Conservation (phyloP, 2,113 vertebrate genomes). For the Engraulis encrasicolus region DNA sequence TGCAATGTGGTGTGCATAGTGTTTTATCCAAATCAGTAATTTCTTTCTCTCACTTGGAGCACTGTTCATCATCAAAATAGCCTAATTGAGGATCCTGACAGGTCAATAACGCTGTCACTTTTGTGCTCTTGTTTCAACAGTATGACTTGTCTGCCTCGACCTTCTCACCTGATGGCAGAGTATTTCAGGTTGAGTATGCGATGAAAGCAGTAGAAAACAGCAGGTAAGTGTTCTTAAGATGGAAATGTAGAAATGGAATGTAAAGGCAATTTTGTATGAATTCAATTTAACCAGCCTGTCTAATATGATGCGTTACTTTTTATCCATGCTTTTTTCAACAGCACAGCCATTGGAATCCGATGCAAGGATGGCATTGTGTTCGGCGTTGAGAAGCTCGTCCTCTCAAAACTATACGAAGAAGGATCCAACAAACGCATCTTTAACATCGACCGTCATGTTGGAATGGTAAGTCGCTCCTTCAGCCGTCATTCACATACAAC, state of each 20-base stretch:
- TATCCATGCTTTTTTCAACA: constrained; percentile 64
- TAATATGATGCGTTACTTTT: not conserved
- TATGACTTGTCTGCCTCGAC: constrained; percentile 98
- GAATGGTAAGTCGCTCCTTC: constrained; percentile 83
- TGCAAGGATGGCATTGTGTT: constrained; percentile 98
- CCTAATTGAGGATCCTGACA: not conserved
- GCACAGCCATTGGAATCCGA: constrained; percentile 95
- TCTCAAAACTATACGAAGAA: constrained; percentile 98
- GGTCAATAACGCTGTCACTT: not conserved
- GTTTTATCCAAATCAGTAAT: not conserved
- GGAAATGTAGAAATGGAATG: not conserved
- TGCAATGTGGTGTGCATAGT: no score
- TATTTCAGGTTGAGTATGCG: constrained; percentile 98
- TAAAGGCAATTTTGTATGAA: not conserved
- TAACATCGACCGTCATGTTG: constrained; percentile 95
- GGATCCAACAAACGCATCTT: constrained; percentile 98
- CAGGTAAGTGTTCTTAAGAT: constrained; percentile 82
- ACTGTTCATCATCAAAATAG: not conserved
- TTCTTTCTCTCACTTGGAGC: not conserved
- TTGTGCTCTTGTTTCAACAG: constrained; percentile 62
- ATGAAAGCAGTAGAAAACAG: constrained; percentile 99
- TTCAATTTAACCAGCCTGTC: not conserved
- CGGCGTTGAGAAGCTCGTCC: constrained; percentile 95
- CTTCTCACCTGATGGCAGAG: constrained; percentile 96
- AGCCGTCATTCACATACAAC: no score